phyloP scores from a whole-genome alignment of 2,797 vertebrate species.

The Melanotaenia parkinsoni region DNA sequence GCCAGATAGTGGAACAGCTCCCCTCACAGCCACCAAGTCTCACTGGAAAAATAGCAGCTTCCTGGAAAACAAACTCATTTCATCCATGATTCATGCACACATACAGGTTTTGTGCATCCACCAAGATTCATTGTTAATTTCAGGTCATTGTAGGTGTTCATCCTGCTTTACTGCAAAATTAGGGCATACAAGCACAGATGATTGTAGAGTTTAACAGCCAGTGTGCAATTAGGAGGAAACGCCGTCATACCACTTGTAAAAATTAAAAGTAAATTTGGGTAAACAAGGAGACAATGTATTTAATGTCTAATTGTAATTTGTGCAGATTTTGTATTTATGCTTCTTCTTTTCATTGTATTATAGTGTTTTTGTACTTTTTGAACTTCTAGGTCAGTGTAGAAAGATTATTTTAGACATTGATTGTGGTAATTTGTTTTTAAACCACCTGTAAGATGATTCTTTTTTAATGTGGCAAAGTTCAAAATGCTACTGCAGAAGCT shows the following conservation, averaged over 20 bases:
- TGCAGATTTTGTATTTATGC: slow-evolving; percentile 49
- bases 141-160: slow-evolving; percentile 32
- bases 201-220: slow-evolving; percentile 39
- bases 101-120: slow-evolving; percentile 19
- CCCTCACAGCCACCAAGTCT: neutral
- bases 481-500: slow-evolving; percentile 7
- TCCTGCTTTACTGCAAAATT: slow-evolving; percentile 22
- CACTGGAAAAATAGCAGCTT: neutral
- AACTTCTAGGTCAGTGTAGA: slow-evolving; percentile 49
- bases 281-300: slow-evolving; percentile 10
- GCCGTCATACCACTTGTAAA: neutral
- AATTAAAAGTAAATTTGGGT: neutral
- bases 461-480: slow-evolving; percentile 34
- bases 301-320: slow-evolving; percentile 24
- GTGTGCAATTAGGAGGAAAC: slow-evolving; percentile 17
- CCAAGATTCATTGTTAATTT: slow-evolving; percentile 61
- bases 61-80: slow-evolving; percentile 13
- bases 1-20: slow-evolving; percentile 74
- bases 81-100: slow-evolving; percentile 19
- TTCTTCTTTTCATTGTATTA: slow-evolving; percentile 27
- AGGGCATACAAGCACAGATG: slow-evolving; percentile 34
- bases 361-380: slow-evolving; percentile 32
- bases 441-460: slow-evolving; percentile 29
- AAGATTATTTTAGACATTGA: slow-evolving; percentile 28
- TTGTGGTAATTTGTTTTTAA: slow-evolving; percentile 44